phyloP scores from a whole-genome alignment of 1,140 invertebrate species.

The Philaenus spumarius region DNA sequence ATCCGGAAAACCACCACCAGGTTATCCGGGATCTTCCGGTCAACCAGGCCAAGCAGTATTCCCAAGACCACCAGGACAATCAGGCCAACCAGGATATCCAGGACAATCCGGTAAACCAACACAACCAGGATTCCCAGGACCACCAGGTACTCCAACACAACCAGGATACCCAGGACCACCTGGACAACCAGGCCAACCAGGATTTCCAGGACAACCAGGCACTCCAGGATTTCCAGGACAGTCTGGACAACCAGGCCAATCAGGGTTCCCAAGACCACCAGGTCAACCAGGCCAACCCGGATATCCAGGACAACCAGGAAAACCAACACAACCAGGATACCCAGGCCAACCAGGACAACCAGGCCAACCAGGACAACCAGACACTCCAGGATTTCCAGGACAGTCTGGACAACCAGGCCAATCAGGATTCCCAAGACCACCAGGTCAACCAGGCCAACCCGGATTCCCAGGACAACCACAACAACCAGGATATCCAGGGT shows the following conservation, averaged over 20 bases:
- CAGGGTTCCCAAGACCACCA: conserved; percentile 28
- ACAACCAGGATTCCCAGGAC: conserved; percentile 29
- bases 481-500: conserved; percentile 24
- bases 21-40: conserved; percentile 16
- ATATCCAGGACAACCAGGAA: conserved; percentile 13
- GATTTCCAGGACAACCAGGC: conserved; percentile 26
- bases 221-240: conserved; percentile 22
- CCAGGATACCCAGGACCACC: conserved; percentile 21
- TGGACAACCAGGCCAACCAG: conserved; percentile 22
- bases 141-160: conserved; percentile 27
- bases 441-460: conserved; percentile 21
- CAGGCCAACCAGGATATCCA: conserved; percentile 26
- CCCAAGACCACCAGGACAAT: conserved; percentile 25
- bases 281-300: conserved; percentile 18
- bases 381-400: not conserved
- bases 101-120: conserved; percentile 30
- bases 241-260: not conserved
- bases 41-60: conserved; percentile 26
- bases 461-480: conserved; percentile 13
- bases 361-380: conserved; percentile 24
- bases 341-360: conserved; percentile 30
- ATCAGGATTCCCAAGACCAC: conserved; percentile 23
- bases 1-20: conserved; percentile 26
- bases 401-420: conserved; percentile 10
- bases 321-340: conserved; percentile 21